Conservation (phyloP, 2,888 invertebrate species). For the Sylvicola fuscatus region DNA sequence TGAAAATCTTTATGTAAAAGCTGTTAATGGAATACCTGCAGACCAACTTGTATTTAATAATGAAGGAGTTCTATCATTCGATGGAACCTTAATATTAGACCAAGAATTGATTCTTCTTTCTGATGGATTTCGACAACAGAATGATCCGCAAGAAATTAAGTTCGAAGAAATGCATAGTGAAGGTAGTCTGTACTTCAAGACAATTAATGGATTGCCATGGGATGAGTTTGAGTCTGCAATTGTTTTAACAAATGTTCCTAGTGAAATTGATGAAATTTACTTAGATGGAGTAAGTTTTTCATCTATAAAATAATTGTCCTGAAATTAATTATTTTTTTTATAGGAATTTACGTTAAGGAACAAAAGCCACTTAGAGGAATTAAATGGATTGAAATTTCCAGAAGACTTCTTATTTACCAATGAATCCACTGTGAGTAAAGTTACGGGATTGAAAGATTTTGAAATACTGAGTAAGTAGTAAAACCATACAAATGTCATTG, state of each 20-base stretch:
- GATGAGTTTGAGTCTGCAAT: conserved; percentile 21
- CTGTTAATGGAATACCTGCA: conserved; percentile 14
- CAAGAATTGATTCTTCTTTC: conserved; percentile 11
- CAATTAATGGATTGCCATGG: conserved; percentile 29
- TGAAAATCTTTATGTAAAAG: conserved; percentile 15
- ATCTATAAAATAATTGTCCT: not conserved
- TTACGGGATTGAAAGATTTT: conserved; percentile 30
- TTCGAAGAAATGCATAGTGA: conserved; percentile 7
- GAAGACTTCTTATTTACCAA: conserved; percentile 27
- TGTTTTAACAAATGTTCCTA: conserved; percentile 24
- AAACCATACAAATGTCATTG: too few species aligned
- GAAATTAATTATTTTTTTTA: not conserved
- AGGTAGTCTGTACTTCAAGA: conserved; percentile 11
- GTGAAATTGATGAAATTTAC: conserved; percentile 20
- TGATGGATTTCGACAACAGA: conserved; percentile 2
- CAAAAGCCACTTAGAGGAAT: conserved; percentile 12
- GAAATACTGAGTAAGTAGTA: conserved; percentile 16
- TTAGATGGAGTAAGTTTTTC: conserved; percentile 27
- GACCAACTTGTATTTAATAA: conserved; percentile 14
- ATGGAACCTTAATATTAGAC: conserved; percentile 14
- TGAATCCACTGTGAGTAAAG: conserved; percentile 14
- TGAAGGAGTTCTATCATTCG: conserved; percentile 13
- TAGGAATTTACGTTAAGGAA: not conserved
- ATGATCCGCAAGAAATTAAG: not conserved
- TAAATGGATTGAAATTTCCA: conserved; percentile 32